phyloP scores from a whole-genome alignment of 2,888 invertebrate species.

The Lymantria monacha region DNA sequence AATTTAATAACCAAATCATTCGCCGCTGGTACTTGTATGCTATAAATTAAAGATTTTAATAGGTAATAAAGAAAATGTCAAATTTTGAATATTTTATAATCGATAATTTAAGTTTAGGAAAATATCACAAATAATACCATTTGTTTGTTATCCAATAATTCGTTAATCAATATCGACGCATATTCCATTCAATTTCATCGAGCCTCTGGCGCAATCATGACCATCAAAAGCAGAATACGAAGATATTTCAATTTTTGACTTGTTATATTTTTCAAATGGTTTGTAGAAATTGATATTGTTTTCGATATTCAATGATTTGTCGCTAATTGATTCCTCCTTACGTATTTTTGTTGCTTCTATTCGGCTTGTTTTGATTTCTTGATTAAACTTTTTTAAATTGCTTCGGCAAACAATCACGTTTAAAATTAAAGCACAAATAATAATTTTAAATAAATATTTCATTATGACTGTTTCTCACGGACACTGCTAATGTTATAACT shows the following conservation, averaged over 20 bases:
- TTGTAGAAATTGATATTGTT: background rate
- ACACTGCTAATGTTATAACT: background rate
- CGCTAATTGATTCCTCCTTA: background rate
- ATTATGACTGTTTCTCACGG: background rate
- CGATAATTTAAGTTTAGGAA: too few species aligned
- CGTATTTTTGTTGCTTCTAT: background rate
- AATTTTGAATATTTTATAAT: too few species aligned
- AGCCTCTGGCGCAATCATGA: conserved; percentile 5
- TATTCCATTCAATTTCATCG: conserved; percentile 6
- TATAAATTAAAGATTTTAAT: too few species aligned
- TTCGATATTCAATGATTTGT: background rate
- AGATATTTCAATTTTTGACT: background rate
- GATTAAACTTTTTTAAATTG: background rate
- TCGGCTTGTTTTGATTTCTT: background rate
- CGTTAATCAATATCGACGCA: conserved; percentile 12
- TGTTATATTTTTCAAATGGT: background rate
- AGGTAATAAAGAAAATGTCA: too few species aligned
- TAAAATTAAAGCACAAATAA: conserved; percentile 1
- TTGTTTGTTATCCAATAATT: background rate
- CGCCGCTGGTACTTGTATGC: too few species aligned
- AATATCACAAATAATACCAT: too few species aligned
- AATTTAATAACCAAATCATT: too few species aligned
- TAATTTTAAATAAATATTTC: background rate
- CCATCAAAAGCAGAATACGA: conserved; percentile 3
- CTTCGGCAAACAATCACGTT: background rate